Conservation (phyloP, 2,888 invertebrate species). For the Muschampia plurimacula region DNA sequence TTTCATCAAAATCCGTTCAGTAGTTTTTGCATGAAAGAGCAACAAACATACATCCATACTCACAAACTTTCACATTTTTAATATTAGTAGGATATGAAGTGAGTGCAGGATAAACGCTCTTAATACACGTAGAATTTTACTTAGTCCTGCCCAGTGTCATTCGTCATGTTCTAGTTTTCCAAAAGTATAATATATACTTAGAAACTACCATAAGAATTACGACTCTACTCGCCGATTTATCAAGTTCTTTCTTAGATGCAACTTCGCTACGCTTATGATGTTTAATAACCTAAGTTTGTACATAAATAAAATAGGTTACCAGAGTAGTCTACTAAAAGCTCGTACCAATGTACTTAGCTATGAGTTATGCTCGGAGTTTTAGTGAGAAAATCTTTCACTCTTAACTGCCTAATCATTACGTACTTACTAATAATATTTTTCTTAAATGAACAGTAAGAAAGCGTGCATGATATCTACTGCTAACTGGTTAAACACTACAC, state of each 20-base stretch:
- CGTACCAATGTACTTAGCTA: conserved; percentile 6
- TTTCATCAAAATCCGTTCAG: too few relatives aligned
- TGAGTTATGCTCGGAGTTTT: conserved; percentile 15
- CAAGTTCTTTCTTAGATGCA: conserved; percentile 28
- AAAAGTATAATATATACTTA: not conserved
- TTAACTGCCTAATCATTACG: not conserved
- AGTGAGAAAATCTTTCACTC: conserved; percentile 7
- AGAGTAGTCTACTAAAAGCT: conserved; percentile 24
- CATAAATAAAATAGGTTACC: conserved; percentile 29
- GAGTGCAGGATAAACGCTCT: too few relatives aligned
- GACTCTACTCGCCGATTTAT: conserved; percentile 2
- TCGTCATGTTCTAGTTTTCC: not conserved
- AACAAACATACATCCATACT: too few relatives aligned
- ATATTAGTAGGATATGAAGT: too few relatives aligned
- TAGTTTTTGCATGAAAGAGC: too few relatives aligned
- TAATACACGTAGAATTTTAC: too few relatives aligned
- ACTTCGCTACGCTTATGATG: conserved; percentile 22
- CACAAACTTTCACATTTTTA: too few relatives aligned
- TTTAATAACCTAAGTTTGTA: conserved; percentile 32
- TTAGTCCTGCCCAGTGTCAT: too few relatives aligned
- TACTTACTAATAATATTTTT: not conserved
- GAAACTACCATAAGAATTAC: not conserved
- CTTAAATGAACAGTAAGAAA: too few relatives aligned
- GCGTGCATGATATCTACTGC: too few relatives aligned
- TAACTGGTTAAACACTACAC: too few relatives aligned